phyloP scores from a whole-genome alignment of 2,888 invertebrate species.

The Meteorus colon region DNA sequence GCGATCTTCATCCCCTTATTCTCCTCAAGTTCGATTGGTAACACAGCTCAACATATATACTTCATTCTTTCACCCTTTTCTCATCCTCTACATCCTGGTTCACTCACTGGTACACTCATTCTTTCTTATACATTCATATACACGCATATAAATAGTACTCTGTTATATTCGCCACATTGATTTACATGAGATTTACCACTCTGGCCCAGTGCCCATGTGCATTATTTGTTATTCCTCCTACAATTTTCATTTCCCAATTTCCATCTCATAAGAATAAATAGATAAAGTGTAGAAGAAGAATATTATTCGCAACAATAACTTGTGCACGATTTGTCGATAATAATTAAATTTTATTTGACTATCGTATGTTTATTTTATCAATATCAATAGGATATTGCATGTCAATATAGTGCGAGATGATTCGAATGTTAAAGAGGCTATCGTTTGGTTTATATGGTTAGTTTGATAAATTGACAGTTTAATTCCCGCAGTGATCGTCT shows the following conservation, averaged over 20 bases:
- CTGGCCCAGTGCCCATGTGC: conserved; percentile 64
- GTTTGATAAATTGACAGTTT: conserved; percentile 59
- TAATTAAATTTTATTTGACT: conserved; percentile 12
- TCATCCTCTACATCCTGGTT: conserved; percentile 1
- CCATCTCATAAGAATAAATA: not conserved
- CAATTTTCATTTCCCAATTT: conserved; percentile 48
- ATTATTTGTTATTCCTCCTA: conserved; percentile 51
- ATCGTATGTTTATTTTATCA: not conserved
- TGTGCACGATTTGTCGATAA: not conserved
- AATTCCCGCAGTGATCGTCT: conserved; percentile 61
- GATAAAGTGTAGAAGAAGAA: not conserved
- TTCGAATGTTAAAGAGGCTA: conserved; percentile 22
- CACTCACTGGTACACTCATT: conserved; percentile 38
- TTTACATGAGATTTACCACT: conserved; percentile 67
- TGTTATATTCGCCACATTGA: conserved; percentile 57
- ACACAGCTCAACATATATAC: conserved; percentile 27
- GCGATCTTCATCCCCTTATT: conserved; percentile 30
- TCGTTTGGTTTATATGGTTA: conserved; percentile 25
- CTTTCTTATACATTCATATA: conserved; percentile 18
- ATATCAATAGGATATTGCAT: not conserved
- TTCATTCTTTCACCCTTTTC: not conserved
- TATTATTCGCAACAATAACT: not conserved
- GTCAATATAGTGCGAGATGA: conserved; percentile 1
- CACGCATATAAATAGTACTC: conserved; percentile 49
- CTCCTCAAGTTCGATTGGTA: conserved; percentile 42